Evolutionary conservation across 2,113 vertebrate genomes (phyloP).

Genomic region (Lophochroa leadbeateri): DNA sequence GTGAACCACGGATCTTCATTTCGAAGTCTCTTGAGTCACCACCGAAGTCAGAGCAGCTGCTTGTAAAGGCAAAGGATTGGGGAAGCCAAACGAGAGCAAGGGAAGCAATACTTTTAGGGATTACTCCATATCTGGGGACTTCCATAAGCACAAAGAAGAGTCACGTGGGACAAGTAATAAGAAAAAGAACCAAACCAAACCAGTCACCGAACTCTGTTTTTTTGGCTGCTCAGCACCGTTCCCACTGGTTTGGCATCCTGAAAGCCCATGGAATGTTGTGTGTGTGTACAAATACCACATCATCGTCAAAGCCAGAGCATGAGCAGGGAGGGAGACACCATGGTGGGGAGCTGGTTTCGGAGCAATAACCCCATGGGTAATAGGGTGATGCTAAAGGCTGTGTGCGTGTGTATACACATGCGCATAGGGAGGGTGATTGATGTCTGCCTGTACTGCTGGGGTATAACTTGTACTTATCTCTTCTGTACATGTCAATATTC

Average conservation of each 20-base stretch:
- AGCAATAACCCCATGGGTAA: background rate
- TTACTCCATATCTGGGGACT: background rate
- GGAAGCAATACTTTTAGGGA: background rate
- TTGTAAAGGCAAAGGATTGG: background rate
- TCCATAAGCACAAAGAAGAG: slow-evolving; percentile 54
- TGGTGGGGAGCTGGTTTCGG: background rate
- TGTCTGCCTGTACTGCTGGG: background rate
- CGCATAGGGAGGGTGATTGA: accelerated
- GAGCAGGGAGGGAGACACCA: background rate
- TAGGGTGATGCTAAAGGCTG: background rate
- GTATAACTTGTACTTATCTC: slow-evolving; percentile 31
- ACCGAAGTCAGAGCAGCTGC: background rate
- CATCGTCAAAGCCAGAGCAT: accelerated
- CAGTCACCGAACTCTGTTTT: background rate
- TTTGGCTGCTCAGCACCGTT: background rate
- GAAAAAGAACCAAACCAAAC: background rate
- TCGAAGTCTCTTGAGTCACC: background rate
- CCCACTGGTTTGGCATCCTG: background rate
- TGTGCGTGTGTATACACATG: background rate
- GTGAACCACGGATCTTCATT: background rate
- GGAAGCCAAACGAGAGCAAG: background rate
- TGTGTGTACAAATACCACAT: background rate
- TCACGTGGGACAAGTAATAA: background rate
- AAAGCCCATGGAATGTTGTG: background rate
- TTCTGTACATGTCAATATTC: slow-evolving; percentile 53